Percentiles rank a stretch among this genome's conserved stretches.
phyloP scores from a whole-genome alignment of 1,140 invertebrate genomes.

The Vollenhovia emeryi region DNA sequence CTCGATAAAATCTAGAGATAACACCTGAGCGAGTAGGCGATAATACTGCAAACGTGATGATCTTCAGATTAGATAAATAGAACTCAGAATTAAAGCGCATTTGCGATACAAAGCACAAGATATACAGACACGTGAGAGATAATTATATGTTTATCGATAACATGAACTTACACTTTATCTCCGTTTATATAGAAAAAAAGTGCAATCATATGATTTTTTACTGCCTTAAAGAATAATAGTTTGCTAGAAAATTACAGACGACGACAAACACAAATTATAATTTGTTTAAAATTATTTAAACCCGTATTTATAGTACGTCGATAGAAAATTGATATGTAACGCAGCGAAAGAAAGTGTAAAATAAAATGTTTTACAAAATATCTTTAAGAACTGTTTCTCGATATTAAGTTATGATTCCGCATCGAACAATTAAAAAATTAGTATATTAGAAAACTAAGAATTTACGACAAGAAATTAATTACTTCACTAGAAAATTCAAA shows the following conservation, averaged over 20 bases:
- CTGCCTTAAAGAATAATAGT: neutral
- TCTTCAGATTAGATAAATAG: constrained; percentile 2
- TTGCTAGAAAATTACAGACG: too few relatives aligned
- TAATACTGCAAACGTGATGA: neutral
- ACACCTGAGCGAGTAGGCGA: neutral
- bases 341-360: neutral
- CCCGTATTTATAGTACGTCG: neutral
- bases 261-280: neutral
- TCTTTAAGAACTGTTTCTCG: neutral
- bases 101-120: neutral
- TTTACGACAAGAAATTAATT: neutral
- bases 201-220: neutral
- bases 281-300: neutral
- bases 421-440: neutral
- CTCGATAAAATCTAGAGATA: neutral
- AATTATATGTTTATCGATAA: neutral
- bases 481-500: neutral
- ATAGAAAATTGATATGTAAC: neutral
- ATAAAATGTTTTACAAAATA: neutral
- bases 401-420: neutral
- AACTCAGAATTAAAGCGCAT: neutral
- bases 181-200: neutral
- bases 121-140: neutral
- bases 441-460: neutral
- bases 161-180: neutral